These are phyloP conservation scores for Danaus melanippus DNA, from an alignment of 1,140 invertebrate species.

Conservation along the genomic window DNA sequence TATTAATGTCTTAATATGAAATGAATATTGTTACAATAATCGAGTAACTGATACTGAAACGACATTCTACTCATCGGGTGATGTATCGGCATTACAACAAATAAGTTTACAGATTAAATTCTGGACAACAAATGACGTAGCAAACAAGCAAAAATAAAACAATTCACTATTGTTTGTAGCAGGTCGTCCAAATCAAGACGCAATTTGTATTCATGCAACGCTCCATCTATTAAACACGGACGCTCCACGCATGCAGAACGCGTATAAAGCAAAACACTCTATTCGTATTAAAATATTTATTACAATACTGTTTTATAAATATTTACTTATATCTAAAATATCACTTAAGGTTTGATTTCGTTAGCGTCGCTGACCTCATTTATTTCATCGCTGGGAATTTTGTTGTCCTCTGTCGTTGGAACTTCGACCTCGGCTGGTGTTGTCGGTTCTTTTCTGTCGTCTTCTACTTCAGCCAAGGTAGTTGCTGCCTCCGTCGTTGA, in stretches of 20 bases:
- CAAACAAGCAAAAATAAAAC: conserved; percentile 15
- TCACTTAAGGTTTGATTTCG: conserved; percentile 53
- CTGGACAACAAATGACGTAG: conserved; percentile 11
- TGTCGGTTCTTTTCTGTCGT: conserved; percentile 38
- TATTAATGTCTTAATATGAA: too few relatives aligned
- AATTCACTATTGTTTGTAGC: conserved; percentile 21
- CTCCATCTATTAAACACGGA: conserved; percentile 22
- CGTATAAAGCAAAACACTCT: conserved; percentile 27
- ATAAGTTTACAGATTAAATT: conserved; percentile 4
- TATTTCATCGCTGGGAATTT: conserved; percentile 34
- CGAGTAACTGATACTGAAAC: too few relatives aligned
- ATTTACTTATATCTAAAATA: conserved; percentile 48
- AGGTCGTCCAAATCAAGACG: conserved; percentile 13
- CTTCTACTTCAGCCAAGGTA: conserved; percentile 21
- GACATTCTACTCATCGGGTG: too few relatives aligned
- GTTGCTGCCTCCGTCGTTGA: conserved; percentile 15
- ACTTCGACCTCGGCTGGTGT: conserved; percentile 41
- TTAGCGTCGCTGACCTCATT: conserved; percentile 29
- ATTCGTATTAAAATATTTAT: conserved; percentile 52
- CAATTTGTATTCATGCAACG: conserved; percentile 24
- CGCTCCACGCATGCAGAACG: conserved; percentile 19
- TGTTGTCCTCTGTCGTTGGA: conserved; percentile 46
- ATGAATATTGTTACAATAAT: too few relatives aligned
- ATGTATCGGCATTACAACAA: too few relatives aligned
- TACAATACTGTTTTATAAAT: conserved; percentile 61